Evolutionary conservation across 2,113 vertebrate genomes (phyloP).

Genomic region (Laterallus jamaicensis): DNA sequence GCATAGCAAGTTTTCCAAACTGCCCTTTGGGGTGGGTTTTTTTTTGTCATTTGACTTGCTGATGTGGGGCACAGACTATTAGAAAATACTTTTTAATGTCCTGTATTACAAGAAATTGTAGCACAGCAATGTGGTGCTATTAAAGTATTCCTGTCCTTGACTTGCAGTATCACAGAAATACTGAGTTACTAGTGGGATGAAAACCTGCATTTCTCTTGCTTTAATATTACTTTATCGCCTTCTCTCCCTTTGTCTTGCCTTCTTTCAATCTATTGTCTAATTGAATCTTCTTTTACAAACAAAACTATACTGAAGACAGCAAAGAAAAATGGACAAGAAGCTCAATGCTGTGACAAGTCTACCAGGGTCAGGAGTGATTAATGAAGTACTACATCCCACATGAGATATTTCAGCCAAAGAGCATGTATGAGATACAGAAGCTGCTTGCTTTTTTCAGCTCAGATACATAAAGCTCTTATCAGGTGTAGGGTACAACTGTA

Average conservation of each 20-base stretch:
- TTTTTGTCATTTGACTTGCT: not conserved
- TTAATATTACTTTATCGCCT: not conserved
- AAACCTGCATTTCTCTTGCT: not conserved
- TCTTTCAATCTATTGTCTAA: not conserved
- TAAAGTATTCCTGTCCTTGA: accelerated
- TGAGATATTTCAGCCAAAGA: not conserved
- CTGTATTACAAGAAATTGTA: not conserved
- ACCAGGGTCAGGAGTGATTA: not conserved
- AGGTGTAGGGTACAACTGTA: not conserved
- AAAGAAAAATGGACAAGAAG: not conserved
- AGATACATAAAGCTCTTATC: not conserved
- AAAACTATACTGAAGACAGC: not conserved
- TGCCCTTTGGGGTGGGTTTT: not conserved
- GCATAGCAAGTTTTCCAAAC: not conserved
- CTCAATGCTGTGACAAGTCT: not conserved
- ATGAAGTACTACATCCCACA: not conserved
- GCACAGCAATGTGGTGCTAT: not conserved
- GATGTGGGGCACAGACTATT: not conserved
- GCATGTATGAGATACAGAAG: not conserved
- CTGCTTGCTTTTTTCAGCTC: not conserved
- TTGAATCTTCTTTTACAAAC: not conserved
- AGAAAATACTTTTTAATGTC: not conserved
- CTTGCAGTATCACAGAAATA: not conserved
- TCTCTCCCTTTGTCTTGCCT: not conserved
- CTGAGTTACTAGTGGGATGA: not conserved